Evolutionary conservation across 1,140 invertebrate species (phyloP), one percentile per base, ranked within the genome.

Genomic region (Lordiphosa collinella): DNA sequence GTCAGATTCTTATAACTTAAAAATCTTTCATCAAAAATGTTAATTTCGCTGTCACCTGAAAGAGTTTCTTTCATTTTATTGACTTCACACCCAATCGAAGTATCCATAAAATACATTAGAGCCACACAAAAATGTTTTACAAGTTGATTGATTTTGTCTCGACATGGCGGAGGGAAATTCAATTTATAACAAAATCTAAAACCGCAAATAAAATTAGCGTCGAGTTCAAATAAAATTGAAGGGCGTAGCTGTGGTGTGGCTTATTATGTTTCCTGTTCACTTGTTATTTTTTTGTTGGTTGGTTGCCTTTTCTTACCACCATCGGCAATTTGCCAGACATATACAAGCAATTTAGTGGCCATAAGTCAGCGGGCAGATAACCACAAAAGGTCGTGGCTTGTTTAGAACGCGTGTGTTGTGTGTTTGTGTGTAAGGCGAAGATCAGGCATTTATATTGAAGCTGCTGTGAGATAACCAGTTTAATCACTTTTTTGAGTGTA

Each of bases 141-240:
- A 43, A 47, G 37, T 49, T 82, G 78, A 82, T 82, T 82, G 78
- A 76, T 76, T 82, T 76, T 55, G 56, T 55, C 53, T 46, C 61
- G 36, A 38, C 48, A 59, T 16, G 44, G 29, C 13, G 40, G 53
- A 76, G 14, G 43, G 53, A 82, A 84, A 68, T 64, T 82, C 59
- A 72, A 82, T 72, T 82, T 82, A 58, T 72, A 78, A 69, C 55
- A 68, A 78, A 84, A 85, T 71, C 44, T 32, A 73, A 78, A 84
- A 78, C 72, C 68, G 48, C 78, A 73, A 84, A 74, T 80, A 69
- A 80, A 84, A 82, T 76, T 76, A 72, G 56, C 66, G 50, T 54
- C 53, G 32, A 49, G 34, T 38, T 46, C 25, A 50, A 38, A n/a
- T n/a, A 37, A 58, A 80, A 82, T 82, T 68, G 76, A 75, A 82